These are phyloP conservation scores for Sussaba pulchella DNA, from an alignment of 2,888 invertebrate species.

Conservation along the genomic window DNA sequence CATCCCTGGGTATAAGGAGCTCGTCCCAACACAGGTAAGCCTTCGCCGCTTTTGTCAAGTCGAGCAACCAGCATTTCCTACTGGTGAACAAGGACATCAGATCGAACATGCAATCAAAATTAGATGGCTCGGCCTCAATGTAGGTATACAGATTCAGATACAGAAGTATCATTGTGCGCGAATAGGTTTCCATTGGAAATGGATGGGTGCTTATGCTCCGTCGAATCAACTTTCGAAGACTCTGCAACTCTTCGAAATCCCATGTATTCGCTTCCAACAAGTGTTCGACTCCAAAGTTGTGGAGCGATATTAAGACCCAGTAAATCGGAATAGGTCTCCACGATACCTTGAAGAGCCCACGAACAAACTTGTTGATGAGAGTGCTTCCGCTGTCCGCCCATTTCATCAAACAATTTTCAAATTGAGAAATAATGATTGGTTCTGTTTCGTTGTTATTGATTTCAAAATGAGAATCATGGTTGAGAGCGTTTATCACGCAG, in stretches of 20 bases:
- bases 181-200: slow-evolving; percentile 70
- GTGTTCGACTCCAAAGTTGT: neutral
- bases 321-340: slow-evolving; percentile 83
- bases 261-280: slow-evolving; percentile 65
- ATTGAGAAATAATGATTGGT: slow-evolving; percentile 73
- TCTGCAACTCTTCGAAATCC: slow-evolving; percentile 71
- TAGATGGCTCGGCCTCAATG: slow-evolving; percentile 66
- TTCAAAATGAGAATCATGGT: slow-evolving; percentile 80
- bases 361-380: slow-evolving; percentile 73
- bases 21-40: neutral
- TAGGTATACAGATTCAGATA: slow-evolving; percentile 72
- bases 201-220: slow-evolving; percentile 73
- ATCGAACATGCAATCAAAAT: slow-evolving; percentile 69
- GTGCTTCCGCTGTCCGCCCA: slow-evolving; percentile 58
- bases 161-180: slow-evolving; percentile 76
- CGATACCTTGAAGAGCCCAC: slow-evolving; percentile 67
- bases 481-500: slow-evolving; percentile 73
- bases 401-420: slow-evolving; percentile 72
- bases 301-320: slow-evolving; percentile 75
- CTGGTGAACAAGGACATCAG: slow-evolving; percentile 69
- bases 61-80: no score
- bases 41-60: no score
- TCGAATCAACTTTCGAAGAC: slow-evolving; percentile 72
- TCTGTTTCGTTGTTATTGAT: slow-evolving; percentile 57
- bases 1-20: slow-evolving; percentile 45